Evolutionary conservation across 1,140 invertebrate genomes (phyloP).

Genomic region (Heliconius hewitsoni): DNA sequence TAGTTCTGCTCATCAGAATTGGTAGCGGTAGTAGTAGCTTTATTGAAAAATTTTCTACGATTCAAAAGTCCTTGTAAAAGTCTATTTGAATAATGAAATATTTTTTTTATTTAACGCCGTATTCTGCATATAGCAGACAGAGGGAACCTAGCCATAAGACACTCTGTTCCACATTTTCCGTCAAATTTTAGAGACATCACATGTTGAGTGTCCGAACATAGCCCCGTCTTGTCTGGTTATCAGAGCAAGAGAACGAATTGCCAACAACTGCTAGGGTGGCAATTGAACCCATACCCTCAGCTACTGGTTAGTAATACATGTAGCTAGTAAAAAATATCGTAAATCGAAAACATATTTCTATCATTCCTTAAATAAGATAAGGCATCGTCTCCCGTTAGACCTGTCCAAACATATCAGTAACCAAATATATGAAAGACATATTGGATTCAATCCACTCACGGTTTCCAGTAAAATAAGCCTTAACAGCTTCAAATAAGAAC

Average conservation of each 20-base stretch:
- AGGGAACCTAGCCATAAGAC: too few species aligned
- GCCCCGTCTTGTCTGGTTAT: too few species aligned
- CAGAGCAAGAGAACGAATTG: neutral
- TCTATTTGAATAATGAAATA: too few species aligned
- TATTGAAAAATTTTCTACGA: too few species aligned
- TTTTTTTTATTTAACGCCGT: too few species aligned
- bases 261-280: too few species aligned
- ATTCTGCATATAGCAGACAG: too few species aligned
- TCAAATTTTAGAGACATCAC: neutral
- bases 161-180: neutral
- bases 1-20: neutral
- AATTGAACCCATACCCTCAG: neutral
- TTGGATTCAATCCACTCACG: neutral
- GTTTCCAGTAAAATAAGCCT: conserved; percentile 10
- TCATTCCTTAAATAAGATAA: conserved; percentile 18
- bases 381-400: conserved; percentile 48
- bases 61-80: too few species aligned
- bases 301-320: too few species aligned
- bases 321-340: neutral
- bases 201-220: too few species aligned
- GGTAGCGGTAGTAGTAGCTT: too few species aligned
- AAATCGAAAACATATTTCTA: conserved; percentile 1
- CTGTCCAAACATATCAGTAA: conserved; percentile 39
- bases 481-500: neutral
- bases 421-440: conserved; percentile 19